Conservation (phyloP, 1,140 invertebrate genomes). For the Rhopalosiphum maidis region DNA sequence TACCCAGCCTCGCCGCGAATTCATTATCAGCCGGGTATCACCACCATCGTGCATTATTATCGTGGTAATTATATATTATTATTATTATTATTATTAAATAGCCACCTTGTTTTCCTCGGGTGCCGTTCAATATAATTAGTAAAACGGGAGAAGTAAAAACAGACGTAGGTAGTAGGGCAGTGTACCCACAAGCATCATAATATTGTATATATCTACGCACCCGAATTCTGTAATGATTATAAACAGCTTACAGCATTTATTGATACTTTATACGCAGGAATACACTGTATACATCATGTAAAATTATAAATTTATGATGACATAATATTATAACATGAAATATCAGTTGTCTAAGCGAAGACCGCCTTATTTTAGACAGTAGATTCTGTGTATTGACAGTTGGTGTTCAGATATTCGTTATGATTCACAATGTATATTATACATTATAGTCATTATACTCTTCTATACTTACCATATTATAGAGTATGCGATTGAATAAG, state of each 20-base stretch:
- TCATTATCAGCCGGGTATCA: conserved; percentile 42
- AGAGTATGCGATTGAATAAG: neutral
- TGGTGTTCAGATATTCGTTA: neutral
- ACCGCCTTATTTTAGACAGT: neutral
- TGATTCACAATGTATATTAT: neutral
- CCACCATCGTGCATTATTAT: neutral
- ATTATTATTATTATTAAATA: conserved; percentile 20
- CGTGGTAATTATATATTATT: conserved; percentile 20
- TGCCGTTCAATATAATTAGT: neutral
- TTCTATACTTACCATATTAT: neutral
- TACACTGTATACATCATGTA: neutral
- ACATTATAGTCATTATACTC: neutral
- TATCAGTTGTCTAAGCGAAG: fast-evolving
- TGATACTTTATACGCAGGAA: neutral
- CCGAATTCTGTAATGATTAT: neutral
- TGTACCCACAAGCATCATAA: neutral
- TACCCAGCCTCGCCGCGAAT: neutral
- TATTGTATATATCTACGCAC: neutral
- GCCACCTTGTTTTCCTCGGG: conserved; percentile 16
- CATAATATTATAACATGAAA: neutral
- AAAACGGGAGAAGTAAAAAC: neutral
- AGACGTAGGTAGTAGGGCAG: neutral
- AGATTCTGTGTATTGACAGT: neutral
- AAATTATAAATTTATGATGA: too few species aligned
- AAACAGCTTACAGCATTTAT: neutral